Conservation (phyloP, 2,113 vertebrate genomes). For the Lathamus discolor region DNA sequence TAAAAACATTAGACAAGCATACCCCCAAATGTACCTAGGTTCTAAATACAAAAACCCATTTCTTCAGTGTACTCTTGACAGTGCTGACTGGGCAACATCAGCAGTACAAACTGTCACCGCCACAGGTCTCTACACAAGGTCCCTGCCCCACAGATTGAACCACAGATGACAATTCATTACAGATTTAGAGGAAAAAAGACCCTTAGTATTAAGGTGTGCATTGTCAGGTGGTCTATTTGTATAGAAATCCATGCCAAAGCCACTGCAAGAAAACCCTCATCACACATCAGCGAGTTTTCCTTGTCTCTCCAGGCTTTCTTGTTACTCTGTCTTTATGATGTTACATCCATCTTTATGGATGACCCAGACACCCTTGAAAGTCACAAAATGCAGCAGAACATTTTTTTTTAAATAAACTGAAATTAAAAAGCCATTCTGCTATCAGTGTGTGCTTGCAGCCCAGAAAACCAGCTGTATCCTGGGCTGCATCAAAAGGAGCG, state of each 20-base stretch:
- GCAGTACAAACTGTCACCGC: not conserved
- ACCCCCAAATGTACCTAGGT: not conserved
- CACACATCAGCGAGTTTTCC: not conserved
- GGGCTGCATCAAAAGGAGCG: too few relatives aligned
- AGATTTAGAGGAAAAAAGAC: not conserved
- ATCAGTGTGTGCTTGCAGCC: not conserved
- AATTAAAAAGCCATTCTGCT: not conserved
- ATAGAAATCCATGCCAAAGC: fast-evolving
- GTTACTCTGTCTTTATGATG: not conserved
- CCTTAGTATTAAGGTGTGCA: not conserved
- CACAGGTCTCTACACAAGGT: not conserved
- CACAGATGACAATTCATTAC: not conserved
- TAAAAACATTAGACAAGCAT: not conserved
- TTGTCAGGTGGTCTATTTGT: too few relatives aligned
- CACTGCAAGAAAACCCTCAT: not conserved
- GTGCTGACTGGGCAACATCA: fast-evolving
- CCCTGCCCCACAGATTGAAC: not conserved
- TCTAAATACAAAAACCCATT: not conserved
- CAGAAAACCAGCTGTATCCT: too few relatives aligned
- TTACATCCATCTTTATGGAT: not conserved
- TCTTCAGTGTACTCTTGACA: not conserved
- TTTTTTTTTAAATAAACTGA: not conserved
- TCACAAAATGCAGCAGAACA: not conserved
- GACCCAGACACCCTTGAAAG: not conserved
- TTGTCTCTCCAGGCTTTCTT: not conserved